phyloP scores from a whole-genome alignment of 2,888 invertebrate species.

The Xanthia togata region DNA sequence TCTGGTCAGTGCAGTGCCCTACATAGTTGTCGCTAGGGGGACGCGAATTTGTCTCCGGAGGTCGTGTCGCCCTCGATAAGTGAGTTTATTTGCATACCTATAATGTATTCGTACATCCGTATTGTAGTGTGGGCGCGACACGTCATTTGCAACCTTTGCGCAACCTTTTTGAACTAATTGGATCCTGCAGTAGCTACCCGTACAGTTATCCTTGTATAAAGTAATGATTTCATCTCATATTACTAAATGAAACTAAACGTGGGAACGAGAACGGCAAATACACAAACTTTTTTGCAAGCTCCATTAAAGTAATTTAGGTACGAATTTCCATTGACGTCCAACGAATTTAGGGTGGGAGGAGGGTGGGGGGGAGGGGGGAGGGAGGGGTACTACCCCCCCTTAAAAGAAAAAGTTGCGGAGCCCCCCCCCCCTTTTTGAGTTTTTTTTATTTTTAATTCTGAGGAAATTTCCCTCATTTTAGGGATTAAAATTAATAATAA shows the following conservation, averaged over 20 bases:
- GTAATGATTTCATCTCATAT: constrained; percentile 31
- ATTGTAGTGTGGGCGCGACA: constrained; percentile 86
- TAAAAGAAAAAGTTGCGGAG: too few relatives aligned
- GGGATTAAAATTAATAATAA: too few relatives aligned
- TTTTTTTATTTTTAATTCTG: too few relatives aligned
- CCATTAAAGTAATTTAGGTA: constrained; percentile 54
- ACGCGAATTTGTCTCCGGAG: constrained; percentile 81
- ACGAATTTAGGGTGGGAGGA: too few relatives aligned
- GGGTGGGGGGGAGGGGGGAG: too few relatives aligned
- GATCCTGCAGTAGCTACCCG: constrained; percentile 24
- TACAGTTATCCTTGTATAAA: constrained; percentile 20
- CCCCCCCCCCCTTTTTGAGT: too few relatives aligned
- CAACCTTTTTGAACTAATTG: constrained; percentile 75
- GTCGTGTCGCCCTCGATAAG: constrained; percentile 83
- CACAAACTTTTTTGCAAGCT: constrained; percentile 49
- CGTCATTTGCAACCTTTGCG: constrained; percentile 81
- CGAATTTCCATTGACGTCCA: too few relatives aligned
- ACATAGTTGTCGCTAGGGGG: constrained; percentile 83
- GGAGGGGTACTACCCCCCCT: too few relatives aligned
- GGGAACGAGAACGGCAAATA: constrained; percentile 43
- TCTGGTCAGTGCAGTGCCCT: constrained; percentile 84
- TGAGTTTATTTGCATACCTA: constrained; percentile 86
- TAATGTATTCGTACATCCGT: constrained; percentile 78
- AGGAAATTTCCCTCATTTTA: too few relatives aligned
- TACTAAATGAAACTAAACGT: constrained; percentile 34